These are phyloP conservation scores for Laticauda laticaudata DNA, from an alignment of 2,113 vertebrate genomes.

Conservation along the genomic window DNA sequence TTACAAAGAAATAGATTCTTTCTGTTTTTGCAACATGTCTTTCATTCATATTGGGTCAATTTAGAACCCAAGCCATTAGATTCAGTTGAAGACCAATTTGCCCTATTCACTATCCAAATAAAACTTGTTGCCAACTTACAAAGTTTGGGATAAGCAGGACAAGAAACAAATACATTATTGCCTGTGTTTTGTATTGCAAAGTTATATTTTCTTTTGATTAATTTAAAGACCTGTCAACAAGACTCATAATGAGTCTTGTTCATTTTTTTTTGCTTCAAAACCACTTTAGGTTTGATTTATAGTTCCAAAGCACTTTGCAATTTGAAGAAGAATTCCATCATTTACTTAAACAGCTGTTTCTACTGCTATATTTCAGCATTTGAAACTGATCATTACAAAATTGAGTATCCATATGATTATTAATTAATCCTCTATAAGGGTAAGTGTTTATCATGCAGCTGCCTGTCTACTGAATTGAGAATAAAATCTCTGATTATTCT, in stretches of 20 bases:
- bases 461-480: not conserved
- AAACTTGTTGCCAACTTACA: not conserved
- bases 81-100: not conserved
- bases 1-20: not conserved
- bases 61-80: not conserved
- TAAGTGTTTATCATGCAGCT: slow-evolving; percentile 31
- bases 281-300: slow-evolving; percentile 34
- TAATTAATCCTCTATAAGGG: slow-evolving; percentile 34
- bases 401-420: slow-evolving; percentile 28
- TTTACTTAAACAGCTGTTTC: slow-evolving; percentile 36
- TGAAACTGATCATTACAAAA: slow-evolving; percentile 26
- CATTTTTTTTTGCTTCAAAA: slow-evolving; percentile 41
- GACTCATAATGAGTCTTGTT: not conserved
- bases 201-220: slow-evolving; percentile 23
- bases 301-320: slow-evolving; percentile 27
- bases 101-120: not conserved
- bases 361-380: slow-evolving; percentile 21
- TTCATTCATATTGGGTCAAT: not conserved
- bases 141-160: not conserved
- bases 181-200: slow-evolving; percentile 11
- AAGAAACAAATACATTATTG: slow-evolving; percentile 11
- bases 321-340: not conserved
- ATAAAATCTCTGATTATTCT: not conserved
- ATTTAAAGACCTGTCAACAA: slow-evolving; percentile 1
- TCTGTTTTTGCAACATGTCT: not conserved